Percentiles rank a stretch among this genome's conserved stretches.
Evolutionary conservation across 2,113 vertebrate genomes (phyloP).

Genomic region (Numenius arquata): DNA sequence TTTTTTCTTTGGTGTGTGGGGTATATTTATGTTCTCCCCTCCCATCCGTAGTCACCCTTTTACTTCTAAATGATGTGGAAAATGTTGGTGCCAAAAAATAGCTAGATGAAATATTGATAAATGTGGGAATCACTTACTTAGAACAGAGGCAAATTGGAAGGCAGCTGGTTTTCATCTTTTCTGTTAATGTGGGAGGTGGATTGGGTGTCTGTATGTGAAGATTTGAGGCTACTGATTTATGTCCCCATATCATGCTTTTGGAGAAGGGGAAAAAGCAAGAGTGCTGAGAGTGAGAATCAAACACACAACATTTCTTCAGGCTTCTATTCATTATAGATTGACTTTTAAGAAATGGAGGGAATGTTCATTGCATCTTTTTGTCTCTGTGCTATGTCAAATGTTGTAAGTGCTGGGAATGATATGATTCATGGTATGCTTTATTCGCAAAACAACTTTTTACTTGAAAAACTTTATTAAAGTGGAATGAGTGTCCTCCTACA

Average conservation of each 20-base stretch:
- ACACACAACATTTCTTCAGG: not conserved
- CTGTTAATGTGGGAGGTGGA: not conserved
- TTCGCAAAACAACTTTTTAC: not conserved
- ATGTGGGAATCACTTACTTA: conserved; percentile 48
- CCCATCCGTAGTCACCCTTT: not conserved
- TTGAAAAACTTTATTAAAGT: not conserved
- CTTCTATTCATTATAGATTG: not conserved
- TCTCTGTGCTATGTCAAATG: not conserved
- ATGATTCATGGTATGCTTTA: not conserved
- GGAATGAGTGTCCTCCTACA: not conserved
- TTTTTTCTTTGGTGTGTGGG: not conserved
- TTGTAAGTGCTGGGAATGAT: not conserved
- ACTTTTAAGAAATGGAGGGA: not conserved
- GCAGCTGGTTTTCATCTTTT: conserved; percentile 53
- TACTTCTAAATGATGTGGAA: conserved; percentile 18
- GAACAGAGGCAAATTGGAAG: conserved; percentile 46
- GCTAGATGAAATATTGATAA: conserved; percentile 57
- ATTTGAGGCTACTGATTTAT: conserved; percentile 27
- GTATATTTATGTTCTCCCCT: not conserved
- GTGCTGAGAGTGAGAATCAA: not conserved
- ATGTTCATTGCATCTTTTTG: not conserved
- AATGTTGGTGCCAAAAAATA: conserved; percentile 30
- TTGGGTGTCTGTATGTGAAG: not conserved
- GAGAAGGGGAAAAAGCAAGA: not conserved
- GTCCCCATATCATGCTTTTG: not conserved